Percentiles rank a stretch among this genome's conserved stretches.
Conservation (phyloP, 2,113 vertebrate species). For the Corvus hawaiiensis region DNA sequence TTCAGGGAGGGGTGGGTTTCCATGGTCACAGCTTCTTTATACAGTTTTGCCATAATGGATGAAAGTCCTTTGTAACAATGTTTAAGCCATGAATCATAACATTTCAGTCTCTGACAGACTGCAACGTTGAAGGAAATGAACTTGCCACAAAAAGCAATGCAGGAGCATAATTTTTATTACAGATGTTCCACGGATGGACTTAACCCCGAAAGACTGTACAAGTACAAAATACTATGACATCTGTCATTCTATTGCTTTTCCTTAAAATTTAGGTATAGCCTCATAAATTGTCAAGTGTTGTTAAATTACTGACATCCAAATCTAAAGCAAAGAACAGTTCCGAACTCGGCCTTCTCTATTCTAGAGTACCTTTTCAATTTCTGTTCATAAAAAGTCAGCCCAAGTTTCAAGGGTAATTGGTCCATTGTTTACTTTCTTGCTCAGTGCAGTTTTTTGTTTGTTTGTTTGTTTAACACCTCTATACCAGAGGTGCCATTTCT, state of each 20-base stretch:
- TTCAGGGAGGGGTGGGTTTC: not conserved
- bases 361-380: not conserved
- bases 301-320: not conserved
- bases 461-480: not conserved
- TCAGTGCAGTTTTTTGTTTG: not conserved
- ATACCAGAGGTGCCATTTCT: not conserved
- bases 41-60: not conserved
- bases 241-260: not conserved
- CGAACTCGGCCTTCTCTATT: not conserved
- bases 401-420: not conserved
- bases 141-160: not conserved
- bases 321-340: not conserved
- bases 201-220: not conserved
- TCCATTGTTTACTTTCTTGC: not conserved
- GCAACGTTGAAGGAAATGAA: not conserved
- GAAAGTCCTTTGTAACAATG: not conserved
- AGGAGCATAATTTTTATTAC: not conserved
- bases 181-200: not conserved
- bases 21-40: not conserved
- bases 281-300: not conserved
- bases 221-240: not conserved
- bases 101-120: not conserved
- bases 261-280: not conserved
- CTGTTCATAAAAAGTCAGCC: not conserved
- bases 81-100: not conserved